A percentile compares a stretch with the other conserved stretches of the same genome.
Conservation (phyloP, 2,888 invertebrate genomes). For the Temnothorax ravouxi region DNA sequence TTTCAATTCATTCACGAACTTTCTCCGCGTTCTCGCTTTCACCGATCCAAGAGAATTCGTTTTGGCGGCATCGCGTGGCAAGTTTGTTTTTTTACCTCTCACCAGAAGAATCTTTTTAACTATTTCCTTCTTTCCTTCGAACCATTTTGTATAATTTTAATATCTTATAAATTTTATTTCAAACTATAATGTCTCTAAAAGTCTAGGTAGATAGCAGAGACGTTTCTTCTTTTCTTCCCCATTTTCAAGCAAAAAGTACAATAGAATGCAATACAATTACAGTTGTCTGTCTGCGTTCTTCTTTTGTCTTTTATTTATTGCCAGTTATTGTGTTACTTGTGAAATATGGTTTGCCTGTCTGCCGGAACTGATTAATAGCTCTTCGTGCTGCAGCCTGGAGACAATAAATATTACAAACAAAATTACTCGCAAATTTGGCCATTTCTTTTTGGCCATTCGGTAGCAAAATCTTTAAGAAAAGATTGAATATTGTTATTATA, state of each 20-base stretch:
- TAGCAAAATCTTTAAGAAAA: no score
- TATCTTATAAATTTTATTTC: neutral
- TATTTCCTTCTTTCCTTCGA: neutral
- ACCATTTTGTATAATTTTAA: neutral
- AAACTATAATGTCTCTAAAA: neutral
- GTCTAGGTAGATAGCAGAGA: neutral
- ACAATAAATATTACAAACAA: no score
- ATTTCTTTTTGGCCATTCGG: no score
- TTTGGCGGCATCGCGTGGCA: neutral
- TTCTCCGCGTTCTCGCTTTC: conserved; percentile 50
- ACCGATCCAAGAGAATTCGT: conserved; percentile 28
- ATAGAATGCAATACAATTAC: conserved; percentile 12
- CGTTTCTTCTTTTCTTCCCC: no score
- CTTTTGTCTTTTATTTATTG: conserved; percentile 5
- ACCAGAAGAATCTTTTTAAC: neutral
- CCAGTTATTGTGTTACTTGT: neutral
- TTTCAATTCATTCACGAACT: conserved; percentile 49
- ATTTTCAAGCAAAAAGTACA: conserved; percentile 5
- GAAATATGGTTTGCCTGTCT: neutral
- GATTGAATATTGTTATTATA: neutral
- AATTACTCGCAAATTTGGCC: no score
- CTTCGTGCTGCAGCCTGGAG: no score
- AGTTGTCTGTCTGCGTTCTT: neutral
- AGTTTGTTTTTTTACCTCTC: neutral
- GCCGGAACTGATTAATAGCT: neutral